Percentiles rank a stretch among this genome's conserved stretches.
Evolutionary conservation across 2,888 invertebrate species (phyloP).

Genomic region (Drosophila nigritarsus): DNA sequence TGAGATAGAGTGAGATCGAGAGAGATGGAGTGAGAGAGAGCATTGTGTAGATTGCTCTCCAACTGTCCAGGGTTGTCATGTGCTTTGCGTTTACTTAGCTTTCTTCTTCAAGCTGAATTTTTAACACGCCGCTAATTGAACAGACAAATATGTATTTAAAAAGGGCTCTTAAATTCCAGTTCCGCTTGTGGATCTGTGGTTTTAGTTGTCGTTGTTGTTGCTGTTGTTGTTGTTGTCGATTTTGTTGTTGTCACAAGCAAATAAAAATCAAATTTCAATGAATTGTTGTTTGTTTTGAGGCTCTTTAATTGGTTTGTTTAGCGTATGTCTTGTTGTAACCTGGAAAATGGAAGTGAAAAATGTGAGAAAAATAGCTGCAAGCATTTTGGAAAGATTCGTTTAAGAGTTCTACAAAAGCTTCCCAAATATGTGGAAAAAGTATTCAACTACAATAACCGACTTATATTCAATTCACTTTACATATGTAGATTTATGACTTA

Average conservation of each 20-base stretch:
- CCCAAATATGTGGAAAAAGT: neutral
- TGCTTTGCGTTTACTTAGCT: conserved; percentile 39
- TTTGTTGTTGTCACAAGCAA: conserved; percentile 30
- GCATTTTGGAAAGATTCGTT: neutral
- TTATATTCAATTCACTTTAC: neutral
- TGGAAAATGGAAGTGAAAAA: neutral
- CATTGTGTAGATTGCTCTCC: conserved; percentile 16
- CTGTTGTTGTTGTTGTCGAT: conserved; percentile 7
- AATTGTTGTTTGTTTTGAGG: conserved; percentile 45
- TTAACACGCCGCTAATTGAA: conserved; percentile 76
- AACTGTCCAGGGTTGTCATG: conserved; percentile 38
- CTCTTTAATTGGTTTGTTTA: conserved; percentile 72
- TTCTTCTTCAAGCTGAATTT: conserved; percentile 49
- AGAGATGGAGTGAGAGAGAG: neutral
- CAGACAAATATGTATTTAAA: conserved; percentile 71
- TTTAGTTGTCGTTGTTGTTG: conserved; percentile 18
- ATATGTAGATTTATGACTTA: neutral
- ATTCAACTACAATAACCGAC: neutral
- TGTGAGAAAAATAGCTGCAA: neutral
- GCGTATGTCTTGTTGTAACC: conserved; percentile 46
- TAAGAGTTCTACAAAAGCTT: neutral
- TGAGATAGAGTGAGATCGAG: conserved; percentile 1
- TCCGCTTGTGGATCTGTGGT: conserved; percentile 40
- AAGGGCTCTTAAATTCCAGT: conserved; percentile 47
- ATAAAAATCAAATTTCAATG: conserved; percentile 49